Evolutionary conservation across 30 jellyfish, hydroid and myxozoan genomes (phyloP).

Genomic region (Chrysaora quinquecirrha): DNA sequence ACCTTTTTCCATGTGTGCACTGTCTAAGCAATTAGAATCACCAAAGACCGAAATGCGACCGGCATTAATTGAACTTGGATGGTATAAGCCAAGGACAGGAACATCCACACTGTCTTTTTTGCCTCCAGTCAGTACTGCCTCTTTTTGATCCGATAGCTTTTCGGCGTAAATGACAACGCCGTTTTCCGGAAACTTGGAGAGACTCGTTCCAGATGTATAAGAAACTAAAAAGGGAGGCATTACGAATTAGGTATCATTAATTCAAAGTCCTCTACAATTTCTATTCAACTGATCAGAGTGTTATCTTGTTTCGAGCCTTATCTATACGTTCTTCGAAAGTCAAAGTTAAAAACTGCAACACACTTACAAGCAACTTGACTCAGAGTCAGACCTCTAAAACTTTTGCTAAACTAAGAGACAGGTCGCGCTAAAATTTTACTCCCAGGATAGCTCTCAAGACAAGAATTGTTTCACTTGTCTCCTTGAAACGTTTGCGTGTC

Average conservation of each 20-base stretch:
- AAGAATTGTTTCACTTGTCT: no score
- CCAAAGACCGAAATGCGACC: constrained; percentile 96
- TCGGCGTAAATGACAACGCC: constrained; percentile 75
- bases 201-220: constrained; percentile 88
- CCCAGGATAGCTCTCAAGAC: no score
- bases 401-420: no score
- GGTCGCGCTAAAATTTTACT: no score
- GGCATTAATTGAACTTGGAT: constrained; percentile 73
- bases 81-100: constrained; percentile 92
- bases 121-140: constrained; percentile 80
- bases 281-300: no score
- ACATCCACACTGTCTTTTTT: constrained; percentile 43
- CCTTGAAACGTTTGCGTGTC: no score
- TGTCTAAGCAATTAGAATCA: constrained; percentile 93
- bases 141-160: constrained; percentile 74
- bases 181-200: constrained; percentile 83
- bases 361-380: constrained; percentile 20
- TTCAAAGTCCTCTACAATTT: no score
- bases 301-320: no score
- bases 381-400: constrained; percentile 69
- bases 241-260: no score
- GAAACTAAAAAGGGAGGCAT: constrained; percentile 83
- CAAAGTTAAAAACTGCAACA: constrained; percentile 88
- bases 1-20: constrained; percentile 92
- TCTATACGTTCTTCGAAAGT: constrained; percentile 70